Evolutionary conservation across 2,888 invertebrate genomes (phyloP), one percentile per base, ranked within the genome.

Genomic region (Drosophila nigricruria): DNA sequence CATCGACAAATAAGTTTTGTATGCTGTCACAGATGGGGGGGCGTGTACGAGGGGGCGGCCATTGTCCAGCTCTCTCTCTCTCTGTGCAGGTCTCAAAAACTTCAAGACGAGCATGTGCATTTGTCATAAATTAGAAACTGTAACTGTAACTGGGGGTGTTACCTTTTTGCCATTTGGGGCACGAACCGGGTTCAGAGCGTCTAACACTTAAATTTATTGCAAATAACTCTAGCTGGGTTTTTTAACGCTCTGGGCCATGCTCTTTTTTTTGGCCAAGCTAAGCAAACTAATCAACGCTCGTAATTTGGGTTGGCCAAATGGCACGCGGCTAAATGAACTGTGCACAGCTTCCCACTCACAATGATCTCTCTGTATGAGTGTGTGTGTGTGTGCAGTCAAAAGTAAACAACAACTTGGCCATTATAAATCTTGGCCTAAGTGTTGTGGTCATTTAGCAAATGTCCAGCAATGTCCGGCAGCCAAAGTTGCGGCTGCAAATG

Each of bases 401-500:
- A 87, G 87, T 79, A 79, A 87, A 87, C 81, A 84, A 77, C 81
- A 82, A 84, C 79, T 84, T 67, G 68, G 70, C 69, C 50, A 82
- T 79, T 83, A 81, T 89, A 89, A 89, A 89, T 89, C 89, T 90
- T 85, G 67, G 79, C 74, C 81, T 88, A 88, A 90, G 90, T 90
- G 90, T 89, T 89, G 89, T 77, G 88, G 89, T 82, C 90, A 89
- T 85, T 90, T 89, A 84, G 86, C 73, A 80, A 87, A 87, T 87
- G 84, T 77, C 83, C 79, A 73, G 60, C 78, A 3, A 70, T 80
- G 83, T 86, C 83, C 87, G 70, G 82, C 83, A 80, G 79, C 71
- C 73, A 82, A 79, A 81, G 82, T 82, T 81, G 73, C 64, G 64
- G 59, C 69, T 62, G 71, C 43, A 62, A 67, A 57, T 71, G 71